phyloP scores from a whole-genome alignment of 2,113 vertebrate genomes.

The Lophotis ruficrista region DNA sequence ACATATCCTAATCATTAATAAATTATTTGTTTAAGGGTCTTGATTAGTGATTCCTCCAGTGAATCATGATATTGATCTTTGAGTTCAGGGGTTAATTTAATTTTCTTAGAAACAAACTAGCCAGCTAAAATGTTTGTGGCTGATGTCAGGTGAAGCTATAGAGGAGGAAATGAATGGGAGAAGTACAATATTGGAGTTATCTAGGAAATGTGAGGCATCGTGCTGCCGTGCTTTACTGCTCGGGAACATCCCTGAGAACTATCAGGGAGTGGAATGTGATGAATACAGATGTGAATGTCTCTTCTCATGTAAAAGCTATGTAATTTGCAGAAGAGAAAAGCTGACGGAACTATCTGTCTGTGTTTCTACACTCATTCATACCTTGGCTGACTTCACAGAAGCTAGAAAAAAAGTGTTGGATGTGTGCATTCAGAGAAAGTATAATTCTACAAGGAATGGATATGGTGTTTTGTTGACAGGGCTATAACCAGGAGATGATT shows the following conservation, averaged over 20 bases:
- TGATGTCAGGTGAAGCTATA: neutral
- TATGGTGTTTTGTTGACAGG: neutral
- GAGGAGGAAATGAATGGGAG: neutral
- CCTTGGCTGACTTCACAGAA: neutral
- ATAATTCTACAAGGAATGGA: neutral
- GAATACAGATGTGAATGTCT: neutral
- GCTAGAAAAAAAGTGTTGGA: neutral
- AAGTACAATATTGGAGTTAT: neutral
- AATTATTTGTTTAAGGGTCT: neutral
- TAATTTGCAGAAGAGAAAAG: neutral
- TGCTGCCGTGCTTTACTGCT: neutral
- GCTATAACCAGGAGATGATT: neutral
- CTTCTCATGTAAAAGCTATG: neutral
- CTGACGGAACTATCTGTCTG: neutral
- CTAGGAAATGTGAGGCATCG: neutral
- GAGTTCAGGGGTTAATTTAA: neutral
- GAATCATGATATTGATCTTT: neutral
- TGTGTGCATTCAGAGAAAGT: fast-evolving
- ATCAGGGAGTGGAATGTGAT: neutral
- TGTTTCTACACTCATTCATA: neutral
- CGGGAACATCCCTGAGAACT: neutral
- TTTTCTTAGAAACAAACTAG: neutral
- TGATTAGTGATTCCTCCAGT: neutral
- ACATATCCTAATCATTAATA: neutral
- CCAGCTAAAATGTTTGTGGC: neutral